Conservation (phyloP, 2,888 invertebrate genomes). For the Phortica magna region DNA sequence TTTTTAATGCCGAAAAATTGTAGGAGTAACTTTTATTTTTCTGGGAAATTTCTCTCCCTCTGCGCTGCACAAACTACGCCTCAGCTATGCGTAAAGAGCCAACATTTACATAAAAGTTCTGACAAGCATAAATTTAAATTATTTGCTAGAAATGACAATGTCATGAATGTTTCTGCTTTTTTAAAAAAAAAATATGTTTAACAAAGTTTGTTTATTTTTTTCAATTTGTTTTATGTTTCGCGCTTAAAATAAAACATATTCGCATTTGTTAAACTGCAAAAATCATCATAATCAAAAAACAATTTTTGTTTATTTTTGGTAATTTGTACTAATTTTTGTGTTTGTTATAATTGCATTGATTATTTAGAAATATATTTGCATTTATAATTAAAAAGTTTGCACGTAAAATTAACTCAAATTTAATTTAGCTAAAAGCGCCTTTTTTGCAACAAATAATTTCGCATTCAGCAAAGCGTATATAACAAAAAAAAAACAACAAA, state of each 20-base stretch:
- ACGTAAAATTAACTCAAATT: constrained; percentile 20
- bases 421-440: constrained; percentile 2
- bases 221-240: neutral
- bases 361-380: constrained; percentile 11
- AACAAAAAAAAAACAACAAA: neutral
- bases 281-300: neutral
- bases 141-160: constrained; percentile 47
- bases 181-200: neutral
- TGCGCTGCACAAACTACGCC: neutral
- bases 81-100: constrained; percentile 34
- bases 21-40: constrained; percentile 8
- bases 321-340: constrained; percentile 24
- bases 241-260: neutral
- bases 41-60: neutral
- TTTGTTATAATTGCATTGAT: neutral
- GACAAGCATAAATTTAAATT: constrained; percentile 57
- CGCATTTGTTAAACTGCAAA: neutral
- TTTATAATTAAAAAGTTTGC: constrained; percentile 26
- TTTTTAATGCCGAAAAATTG: constrained; percentile 15
- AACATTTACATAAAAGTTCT: constrained; percentile 58
- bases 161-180: constrained; percentile 13
- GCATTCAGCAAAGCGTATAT: neutral
- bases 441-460: neutral
- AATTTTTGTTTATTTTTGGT: constrained; percentile 20
- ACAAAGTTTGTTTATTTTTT: too few relatives aligned